These are phyloP conservation scores for Microctonus hyperodae DNA, from an alignment of 2,888 invertebrate species.

Conservation along the genomic window DNA sequence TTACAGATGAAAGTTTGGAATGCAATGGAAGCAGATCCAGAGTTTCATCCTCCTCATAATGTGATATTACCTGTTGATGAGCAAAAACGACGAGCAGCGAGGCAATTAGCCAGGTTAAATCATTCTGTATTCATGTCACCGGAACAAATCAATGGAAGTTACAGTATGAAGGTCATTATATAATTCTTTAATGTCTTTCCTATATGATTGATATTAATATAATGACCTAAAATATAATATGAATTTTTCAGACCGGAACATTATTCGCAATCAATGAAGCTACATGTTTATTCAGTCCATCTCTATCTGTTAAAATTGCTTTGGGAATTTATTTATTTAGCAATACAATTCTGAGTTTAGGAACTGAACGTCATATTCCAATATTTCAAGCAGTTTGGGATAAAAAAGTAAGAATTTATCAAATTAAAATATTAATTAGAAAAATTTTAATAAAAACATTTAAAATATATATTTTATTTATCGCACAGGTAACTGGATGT, in stretches of 20 bases:
- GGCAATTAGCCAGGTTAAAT: conserved; percentile 73
- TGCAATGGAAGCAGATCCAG: conserved; percentile 78
- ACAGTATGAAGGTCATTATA: conserved; percentile 69
- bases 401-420: conserved; percentile 67
- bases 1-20: conserved; percentile 80
- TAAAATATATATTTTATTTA: neutral
- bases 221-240: conserved; percentile 3
- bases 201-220: neutral
- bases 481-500: conserved; percentile 70
- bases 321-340: conserved; percentile 78
- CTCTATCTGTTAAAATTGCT: conserved; percentile 80
- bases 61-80: conserved; percentile 74
- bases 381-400: conserved; percentile 76
- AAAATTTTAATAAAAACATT: conserved; percentile 1
- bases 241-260: conserved; percentile 69
- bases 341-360: conserved; percentile 77
- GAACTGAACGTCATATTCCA: conserved; percentile 76
- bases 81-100: conserved; percentile 74
- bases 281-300: conserved; percentile 73
- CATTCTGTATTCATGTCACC: conserved; percentile 72
- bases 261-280: conserved; percentile 82
- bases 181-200: neutral
- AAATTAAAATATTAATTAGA: conserved; percentile 37
- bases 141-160: conserved; percentile 69
- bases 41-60: conserved; percentile 71